Base-by-base conservation (phyloP, 1,140 invertebrate genomes). In the Drosophila mayri region DNA sequence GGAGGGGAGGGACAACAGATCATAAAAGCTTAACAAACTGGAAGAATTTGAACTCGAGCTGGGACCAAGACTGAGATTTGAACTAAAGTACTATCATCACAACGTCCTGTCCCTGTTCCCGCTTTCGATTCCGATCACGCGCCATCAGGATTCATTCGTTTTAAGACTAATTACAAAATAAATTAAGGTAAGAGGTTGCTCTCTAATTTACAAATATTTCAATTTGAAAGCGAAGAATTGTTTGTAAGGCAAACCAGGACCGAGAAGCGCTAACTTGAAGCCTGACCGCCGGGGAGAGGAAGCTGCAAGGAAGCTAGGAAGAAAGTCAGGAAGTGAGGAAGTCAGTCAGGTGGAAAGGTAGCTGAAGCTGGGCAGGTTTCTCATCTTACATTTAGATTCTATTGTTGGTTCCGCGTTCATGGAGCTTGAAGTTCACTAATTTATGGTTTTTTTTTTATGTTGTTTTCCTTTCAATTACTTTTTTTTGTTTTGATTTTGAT, bases 401-500 rank as follows among this genome's bases (percentile, higher is more conserved):
- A 73, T 73, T 72, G 70, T 41, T 58, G 50, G 37, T 71, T 57
- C 66, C 40, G 37, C 59, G 12, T 49, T 37, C 20, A 30, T 35
- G 60, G 32, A 67, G 59, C 40, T 67, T 64, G 30, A 57, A 72
- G 49, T 72, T 58, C 22, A 50, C 66, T 50, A 73, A 72, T 50
- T 72, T 38, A 22, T 40, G 22, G 41, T 4, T 22, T 22, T 54
- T 10, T 18, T 32, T 32, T n/a, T n/a, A n/a, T 35, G n/a, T 41
- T 28, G 8, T 25, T 25, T 55, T 55, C 16, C 22, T 55, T 11
- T 25, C 8, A n/a, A 28, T 47, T 68, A 25, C 40, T 35, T 18
- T 35, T 40, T 61, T 61, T 61, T 40, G 11, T 46, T 74, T 73
- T 38, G 72, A 40, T 76, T 70, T 76, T 76, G 47, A 77, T 77